Percentiles rank a stretch among this genome's conserved stretches.
phyloP scores from a whole-genome alignment of 2,888 invertebrate genomes.

The Plagodis dolabraria region DNA sequence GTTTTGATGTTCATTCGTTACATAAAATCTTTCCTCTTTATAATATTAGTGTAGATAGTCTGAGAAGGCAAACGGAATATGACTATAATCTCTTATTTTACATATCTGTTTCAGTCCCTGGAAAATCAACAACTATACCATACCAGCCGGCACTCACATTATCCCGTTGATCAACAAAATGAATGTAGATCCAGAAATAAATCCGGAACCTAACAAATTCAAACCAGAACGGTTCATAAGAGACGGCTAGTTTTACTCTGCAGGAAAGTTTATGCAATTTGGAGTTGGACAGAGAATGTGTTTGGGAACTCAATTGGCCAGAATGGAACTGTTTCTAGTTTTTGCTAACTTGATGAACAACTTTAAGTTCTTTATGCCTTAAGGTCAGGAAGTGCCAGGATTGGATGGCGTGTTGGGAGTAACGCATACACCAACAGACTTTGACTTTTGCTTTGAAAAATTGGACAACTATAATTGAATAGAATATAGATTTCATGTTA shows the following conservation, averaged over 20 bases:
- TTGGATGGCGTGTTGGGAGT: constrained; percentile 89
- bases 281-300: constrained; percentile 94
- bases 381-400: constrained; percentile 88
- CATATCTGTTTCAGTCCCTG: constrained; percentile 55
- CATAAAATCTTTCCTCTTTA: no score
- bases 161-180: constrained; percentile 92
- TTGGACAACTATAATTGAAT: constrained; percentile 5
- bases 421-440: constrained; percentile 88
- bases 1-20: no score
- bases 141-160: constrained; percentile 91
- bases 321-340: constrained; percentile 93
- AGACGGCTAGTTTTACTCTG: constrained; percentile 88
- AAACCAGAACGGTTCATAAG: constrained; percentile 90
- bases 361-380: constrained; percentile 88
- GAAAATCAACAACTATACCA: constrained; percentile 82
- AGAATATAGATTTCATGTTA: no score
- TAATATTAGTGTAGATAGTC: no score
- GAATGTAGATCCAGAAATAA: constrained; percentile 92
- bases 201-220: constrained; percentile 92
- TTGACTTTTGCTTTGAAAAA: constrained; percentile 40
- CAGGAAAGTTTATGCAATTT: constrained; percentile 93
- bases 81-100: no score
- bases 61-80: no score
- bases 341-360: constrained; percentile 91
- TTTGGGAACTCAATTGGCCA: constrained; percentile 91